Conservation (phyloP, 2,113 vertebrate species). For the Onychostruthus taczanowskii region DNA sequence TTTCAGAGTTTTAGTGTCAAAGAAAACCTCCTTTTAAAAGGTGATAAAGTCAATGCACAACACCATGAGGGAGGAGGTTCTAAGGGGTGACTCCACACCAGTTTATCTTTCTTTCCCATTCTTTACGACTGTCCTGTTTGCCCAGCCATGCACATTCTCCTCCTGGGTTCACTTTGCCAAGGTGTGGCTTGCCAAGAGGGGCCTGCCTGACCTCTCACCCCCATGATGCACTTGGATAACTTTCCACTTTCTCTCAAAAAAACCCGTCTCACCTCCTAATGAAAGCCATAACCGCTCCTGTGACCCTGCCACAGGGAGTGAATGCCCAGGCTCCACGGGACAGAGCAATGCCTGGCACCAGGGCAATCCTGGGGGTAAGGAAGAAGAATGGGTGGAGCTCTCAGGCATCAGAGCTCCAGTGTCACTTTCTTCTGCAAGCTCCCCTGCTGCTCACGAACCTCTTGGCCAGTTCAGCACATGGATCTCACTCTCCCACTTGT, state of each 20-base stretch:
- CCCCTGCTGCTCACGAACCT: background rate
- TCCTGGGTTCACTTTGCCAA: background rate
- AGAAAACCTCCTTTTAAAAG: background rate
- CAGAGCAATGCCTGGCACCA: background rate
- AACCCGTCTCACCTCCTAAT: background rate
- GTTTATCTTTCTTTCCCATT: slow-evolving; percentile 2
- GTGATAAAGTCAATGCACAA: background rate
- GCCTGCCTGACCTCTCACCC: background rate
- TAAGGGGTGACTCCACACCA: background rate
- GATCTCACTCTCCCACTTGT: background rate
- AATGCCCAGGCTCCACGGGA: background rate
- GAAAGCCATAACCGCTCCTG: background rate
- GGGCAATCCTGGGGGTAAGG: rapidly evolving
- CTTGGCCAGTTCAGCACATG: rapidly evolving
- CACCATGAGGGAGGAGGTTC: background rate
- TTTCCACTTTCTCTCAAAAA: background rate
- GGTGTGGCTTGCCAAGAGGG: background rate
- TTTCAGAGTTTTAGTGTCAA: slow-evolving; percentile 15
- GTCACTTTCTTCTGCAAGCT: background rate
- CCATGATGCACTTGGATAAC: background rate
- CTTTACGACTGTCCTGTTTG: background rate
- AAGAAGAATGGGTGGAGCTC: background rate
- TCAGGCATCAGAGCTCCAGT: background rate
- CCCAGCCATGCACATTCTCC: background rate
- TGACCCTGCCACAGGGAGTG: background rate